These are phyloP conservation scores for Cactoblastis cactorum DNA, from an alignment of 2,888 invertebrate genomes.

Conservation along the genomic window DNA sequence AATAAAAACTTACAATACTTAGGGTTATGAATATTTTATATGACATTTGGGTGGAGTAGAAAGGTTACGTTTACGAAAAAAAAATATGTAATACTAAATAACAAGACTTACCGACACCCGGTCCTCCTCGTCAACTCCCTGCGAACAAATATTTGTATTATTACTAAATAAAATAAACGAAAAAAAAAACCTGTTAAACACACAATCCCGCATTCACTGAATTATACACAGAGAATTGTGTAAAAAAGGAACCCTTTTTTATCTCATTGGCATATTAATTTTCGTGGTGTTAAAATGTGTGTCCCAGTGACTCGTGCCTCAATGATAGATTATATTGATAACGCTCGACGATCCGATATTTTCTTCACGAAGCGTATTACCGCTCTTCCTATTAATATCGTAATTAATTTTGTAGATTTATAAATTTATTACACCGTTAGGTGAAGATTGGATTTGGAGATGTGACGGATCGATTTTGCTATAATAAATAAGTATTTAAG, in stretches of 20 bases:
- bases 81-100: background rate
- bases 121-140: constrained; percentile 87
- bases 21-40: background rate
- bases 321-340: constrained; percentile 16
- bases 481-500: background rate
- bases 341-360: constrained; percentile 9
- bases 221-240: constrained; percentile 20
- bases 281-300: constrained; percentile 13
- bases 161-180: constrained; percentile 21
- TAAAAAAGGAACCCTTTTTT: constrained; percentile 27
- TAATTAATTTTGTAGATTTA: constrained; percentile 13
- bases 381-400: constrained; percentile 7
- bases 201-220: constrained; percentile 61
- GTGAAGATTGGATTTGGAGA: constrained; percentile 15
- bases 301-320: constrained; percentile 24
- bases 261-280: constrained; percentile 12
- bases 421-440: constrained; percentile 6
- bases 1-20: background rate
- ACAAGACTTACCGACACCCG: constrained; percentile 84
- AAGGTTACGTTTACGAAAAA: background rate
- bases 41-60: background rate
- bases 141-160: constrained; percentile 58
- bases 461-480: constrained; percentile 4
- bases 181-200: constrained; percentile 49
- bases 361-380: constrained; percentile 7